Conservation (phyloP, 1,140 invertebrate species). For the Sycobia sp. region DNA sequence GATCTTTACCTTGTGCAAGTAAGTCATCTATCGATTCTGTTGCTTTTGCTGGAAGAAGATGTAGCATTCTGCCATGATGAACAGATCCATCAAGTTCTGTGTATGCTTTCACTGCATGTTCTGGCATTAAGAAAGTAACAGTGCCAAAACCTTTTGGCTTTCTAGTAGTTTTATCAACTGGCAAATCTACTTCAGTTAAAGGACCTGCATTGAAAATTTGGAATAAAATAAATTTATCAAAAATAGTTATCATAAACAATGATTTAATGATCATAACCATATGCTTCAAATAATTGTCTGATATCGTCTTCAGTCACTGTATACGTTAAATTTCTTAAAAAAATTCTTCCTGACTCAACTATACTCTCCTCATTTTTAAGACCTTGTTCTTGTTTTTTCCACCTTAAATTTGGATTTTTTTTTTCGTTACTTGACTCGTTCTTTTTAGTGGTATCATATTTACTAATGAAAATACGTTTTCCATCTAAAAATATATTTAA, state of each 20-base stretch:
- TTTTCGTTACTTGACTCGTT: conserved; percentile 37
- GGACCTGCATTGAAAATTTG: conserved; percentile 67
- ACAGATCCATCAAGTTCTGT: conserved; percentile 84
- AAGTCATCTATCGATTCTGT: conserved; percentile 65
- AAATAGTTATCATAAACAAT: background rate
- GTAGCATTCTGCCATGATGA: conserved; percentile 91
- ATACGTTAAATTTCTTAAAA: conserved; percentile 93
- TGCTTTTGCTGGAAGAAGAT: conserved; percentile 87
- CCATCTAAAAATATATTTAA: conserved; percentile 61
- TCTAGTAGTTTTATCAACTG: conserved; percentile 83
- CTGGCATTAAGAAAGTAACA: conserved; percentile 92
- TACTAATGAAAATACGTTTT: conserved; percentile 69
- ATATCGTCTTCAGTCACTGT: conserved; percentile 87
- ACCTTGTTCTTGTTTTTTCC: conserved; percentile 73
- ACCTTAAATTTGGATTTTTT: conserved; percentile 60
- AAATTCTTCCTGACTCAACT: conserved; percentile 91
- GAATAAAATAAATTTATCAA: background rate
- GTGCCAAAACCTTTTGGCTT: conserved; percentile 93
- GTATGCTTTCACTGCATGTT: conserved; percentile 92
- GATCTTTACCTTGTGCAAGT: conserved; percentile 60
- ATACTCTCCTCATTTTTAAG: conserved; percentile 80
- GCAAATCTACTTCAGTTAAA: conserved; percentile 86
- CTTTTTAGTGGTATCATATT: conserved; percentile 64
- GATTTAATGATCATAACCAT: conserved; percentile 66
- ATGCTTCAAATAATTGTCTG: conserved; percentile 82